A percentile compares a stretch with the other conserved stretches of the same genome.
Evolutionary conservation across 2,797 vertebrate genomes (phyloP).

Genomic region (Salmo trutta): DNA sequence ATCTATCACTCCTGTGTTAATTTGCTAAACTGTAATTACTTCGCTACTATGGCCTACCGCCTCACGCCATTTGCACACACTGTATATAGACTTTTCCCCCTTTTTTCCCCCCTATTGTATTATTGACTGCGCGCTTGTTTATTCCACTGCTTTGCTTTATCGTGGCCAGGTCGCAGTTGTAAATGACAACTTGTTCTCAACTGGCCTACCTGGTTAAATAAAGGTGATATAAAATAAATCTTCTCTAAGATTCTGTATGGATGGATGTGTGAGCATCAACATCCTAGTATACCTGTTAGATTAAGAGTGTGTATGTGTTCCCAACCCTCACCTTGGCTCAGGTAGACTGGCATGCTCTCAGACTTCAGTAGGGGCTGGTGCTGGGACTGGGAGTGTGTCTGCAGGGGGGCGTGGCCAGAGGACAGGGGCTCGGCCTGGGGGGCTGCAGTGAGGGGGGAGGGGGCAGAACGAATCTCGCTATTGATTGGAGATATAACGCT

Average conservation of each 20-base stretch:
- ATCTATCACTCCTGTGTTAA: too few relatives aligned
- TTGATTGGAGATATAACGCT: conserved; percentile 67
- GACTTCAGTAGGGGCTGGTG: conserved; percentile 93
- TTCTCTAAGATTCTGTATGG: not conserved
- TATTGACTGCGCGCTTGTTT: too few relatives aligned
- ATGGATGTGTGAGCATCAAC: not conserved
- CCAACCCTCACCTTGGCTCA: conserved; percentile 87
- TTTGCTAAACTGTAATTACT: too few relatives aligned
- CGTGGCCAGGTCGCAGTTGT: too few relatives aligned
- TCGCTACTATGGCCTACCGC: too few relatives aligned
- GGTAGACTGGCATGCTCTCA: conserved; percentile 95
- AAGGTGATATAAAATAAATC: not conserved
- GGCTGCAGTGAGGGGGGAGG: conserved; percentile 15
- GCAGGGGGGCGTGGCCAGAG: conserved; percentile 36
- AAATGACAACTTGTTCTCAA: too few relatives aligned
- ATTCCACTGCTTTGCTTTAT: too few relatives aligned
- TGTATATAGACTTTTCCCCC: too few relatives aligned
- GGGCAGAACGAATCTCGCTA: conserved; percentile 64
- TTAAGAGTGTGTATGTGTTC: not conserved
- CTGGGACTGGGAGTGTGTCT: conserved; percentile 66
- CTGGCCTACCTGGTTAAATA: too few relatives aligned
- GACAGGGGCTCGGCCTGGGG: conserved; percentile 54
- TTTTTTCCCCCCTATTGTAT: too few relatives aligned
- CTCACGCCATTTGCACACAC: too few relatives aligned
- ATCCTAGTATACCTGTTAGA: not conserved